phyloP scores from a whole-genome alignment of 2,113 vertebrate genomes.

The Myotis davidii region DNA sequence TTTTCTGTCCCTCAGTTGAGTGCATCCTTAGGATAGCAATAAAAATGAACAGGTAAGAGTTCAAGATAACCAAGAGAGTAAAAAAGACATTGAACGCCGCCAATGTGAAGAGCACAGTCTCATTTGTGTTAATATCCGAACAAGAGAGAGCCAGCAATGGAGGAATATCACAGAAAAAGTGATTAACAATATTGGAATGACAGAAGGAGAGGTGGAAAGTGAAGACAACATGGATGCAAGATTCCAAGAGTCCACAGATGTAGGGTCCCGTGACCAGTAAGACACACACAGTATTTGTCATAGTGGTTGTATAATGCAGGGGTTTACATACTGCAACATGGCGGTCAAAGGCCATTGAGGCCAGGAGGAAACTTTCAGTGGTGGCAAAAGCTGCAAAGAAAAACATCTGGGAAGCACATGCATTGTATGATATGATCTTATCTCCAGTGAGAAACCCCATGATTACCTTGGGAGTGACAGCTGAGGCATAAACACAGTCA shows the following conservation, averaged over 20 bases:
- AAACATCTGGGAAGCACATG: conserved; percentile 70
- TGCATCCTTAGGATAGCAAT: conserved; percentile 43
- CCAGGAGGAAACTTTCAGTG: conserved; percentile 57
- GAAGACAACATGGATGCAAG: conserved; percentile 40
- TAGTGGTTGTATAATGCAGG: conserved; percentile 36
- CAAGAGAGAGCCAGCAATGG: conserved; percentile 65
- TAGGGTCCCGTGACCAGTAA: conserved; percentile 8
- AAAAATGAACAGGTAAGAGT: conserved; percentile 64
- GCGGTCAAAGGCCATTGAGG: conserved; percentile 65
- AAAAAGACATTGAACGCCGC: not conserved
- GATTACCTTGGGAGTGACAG: conserved; percentile 61
- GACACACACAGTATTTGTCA: conserved; percentile 22
- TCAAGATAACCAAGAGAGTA: conserved; percentile 47
- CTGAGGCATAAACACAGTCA: conserved; percentile 51
- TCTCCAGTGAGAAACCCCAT: conserved; percentile 11
- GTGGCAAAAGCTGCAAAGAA: conserved; percentile 68
- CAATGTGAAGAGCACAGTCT: conserved; percentile 49
- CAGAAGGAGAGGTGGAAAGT: conserved; percentile 71
- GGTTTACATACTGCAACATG: conserved; percentile 27
- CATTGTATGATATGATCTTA: conserved; percentile 48
- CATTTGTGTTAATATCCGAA: conserved; percentile 52
- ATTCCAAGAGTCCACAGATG: conserved; percentile 34
- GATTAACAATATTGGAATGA: conserved; percentile 56
- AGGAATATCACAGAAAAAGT: conserved; percentile 72
- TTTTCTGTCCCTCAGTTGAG: conserved; percentile 41